Conservation (phyloP, 2,797 vertebrate species). For the Rhadinocentrus ornatus region DNA sequence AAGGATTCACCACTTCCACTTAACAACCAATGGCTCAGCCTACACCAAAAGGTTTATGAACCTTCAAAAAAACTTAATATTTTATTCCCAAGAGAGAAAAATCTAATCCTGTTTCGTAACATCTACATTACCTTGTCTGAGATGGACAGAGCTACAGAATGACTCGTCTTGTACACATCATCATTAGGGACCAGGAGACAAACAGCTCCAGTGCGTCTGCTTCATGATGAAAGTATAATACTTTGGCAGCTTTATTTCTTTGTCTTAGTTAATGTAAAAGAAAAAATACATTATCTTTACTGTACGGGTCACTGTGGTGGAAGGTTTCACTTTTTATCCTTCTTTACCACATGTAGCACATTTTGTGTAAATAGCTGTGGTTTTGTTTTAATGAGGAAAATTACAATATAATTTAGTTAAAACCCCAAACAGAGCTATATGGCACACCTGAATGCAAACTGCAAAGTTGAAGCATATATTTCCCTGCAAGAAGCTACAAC, state of each 20-base stretch:
- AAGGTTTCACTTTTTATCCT: not conserved
- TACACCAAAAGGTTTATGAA: constrained; percentile 36
- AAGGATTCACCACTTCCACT: not conserved
- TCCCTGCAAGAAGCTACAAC: constrained; percentile 27
- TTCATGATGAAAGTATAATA: constrained; percentile 12
- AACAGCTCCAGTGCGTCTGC: constrained; percentile 29
- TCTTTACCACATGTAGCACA: constrained; percentile 1
- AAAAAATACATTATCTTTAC: constrained; percentile 8
- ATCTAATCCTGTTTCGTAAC: constrained; percentile 58
- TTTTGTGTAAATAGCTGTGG: constrained; percentile 31
- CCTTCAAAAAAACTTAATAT: constrained; percentile 51
- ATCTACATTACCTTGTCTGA: constrained; percentile 19
- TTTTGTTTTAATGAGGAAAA: constrained; percentile 57
- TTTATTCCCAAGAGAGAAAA: constrained; percentile 15
- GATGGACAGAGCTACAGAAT: constrained; percentile 27
- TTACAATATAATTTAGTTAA: constrained; percentile 61
- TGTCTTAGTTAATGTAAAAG: constrained; percentile 8
- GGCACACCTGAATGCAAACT: constrained; percentile 64
- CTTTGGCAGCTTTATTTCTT: constrained; percentile 2
- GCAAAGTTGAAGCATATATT: constrained; percentile 37
- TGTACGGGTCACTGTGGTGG: not conserved
- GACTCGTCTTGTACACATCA: constrained; percentile 46
- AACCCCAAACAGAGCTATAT: constrained; percentile 47
- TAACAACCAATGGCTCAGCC: constrained; percentile 16
- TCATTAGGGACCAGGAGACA: constrained; percentile 57